Percentiles rank a stretch among this genome's conserved stretches.
Conservation (phyloP, 2,113 vertebrate genomes). For the Carassius carassius region DNA sequence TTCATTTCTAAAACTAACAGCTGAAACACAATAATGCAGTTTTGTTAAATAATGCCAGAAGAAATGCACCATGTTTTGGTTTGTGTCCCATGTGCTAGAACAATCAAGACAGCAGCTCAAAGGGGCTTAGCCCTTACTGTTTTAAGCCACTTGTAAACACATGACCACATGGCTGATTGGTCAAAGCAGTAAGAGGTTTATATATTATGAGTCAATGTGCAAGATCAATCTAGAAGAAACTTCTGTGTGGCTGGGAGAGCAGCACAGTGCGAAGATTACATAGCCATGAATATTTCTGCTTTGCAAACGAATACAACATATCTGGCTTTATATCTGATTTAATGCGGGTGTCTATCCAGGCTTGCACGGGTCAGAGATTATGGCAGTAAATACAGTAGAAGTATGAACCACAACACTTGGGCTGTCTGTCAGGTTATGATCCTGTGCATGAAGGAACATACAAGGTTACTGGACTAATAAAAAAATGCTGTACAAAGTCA, state of each 20-base stretch:
- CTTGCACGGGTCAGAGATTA: slow-evolving; percentile 13
- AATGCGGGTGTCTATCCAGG: slow-evolving; percentile 3
- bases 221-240: not conserved
- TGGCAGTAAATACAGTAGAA: slow-evolving; percentile 20
- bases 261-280: slow-evolving; percentile 29
- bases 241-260: not conserved
- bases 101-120: not conserved
- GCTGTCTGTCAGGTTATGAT: not conserved
- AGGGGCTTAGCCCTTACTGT: not conserved
- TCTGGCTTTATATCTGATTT: slow-evolving; percentile 11
- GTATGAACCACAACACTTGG: not conserved
- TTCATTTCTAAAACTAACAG: not conserved
- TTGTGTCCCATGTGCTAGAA: not conserved
- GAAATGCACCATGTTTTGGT: not conserved
- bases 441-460: not conserved
- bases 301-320: slow-evolving; percentile 22
- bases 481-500: not conserved
- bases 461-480: not conserved
- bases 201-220: not conserved
- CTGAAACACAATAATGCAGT: not conserved
- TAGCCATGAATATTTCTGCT: slow-evolving; percentile 2
- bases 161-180: slow-evolving; percentile 5
- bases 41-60: not conserved
- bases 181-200: slow-evolving; percentile 31
- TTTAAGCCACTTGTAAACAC: slow-evolving; percentile 32